Evolutionary conservation across 1,140 invertebrate genomes (phyloP), one percentile per base, ranked within the genome.

Genomic region (Parapsyche elsis): DNA sequence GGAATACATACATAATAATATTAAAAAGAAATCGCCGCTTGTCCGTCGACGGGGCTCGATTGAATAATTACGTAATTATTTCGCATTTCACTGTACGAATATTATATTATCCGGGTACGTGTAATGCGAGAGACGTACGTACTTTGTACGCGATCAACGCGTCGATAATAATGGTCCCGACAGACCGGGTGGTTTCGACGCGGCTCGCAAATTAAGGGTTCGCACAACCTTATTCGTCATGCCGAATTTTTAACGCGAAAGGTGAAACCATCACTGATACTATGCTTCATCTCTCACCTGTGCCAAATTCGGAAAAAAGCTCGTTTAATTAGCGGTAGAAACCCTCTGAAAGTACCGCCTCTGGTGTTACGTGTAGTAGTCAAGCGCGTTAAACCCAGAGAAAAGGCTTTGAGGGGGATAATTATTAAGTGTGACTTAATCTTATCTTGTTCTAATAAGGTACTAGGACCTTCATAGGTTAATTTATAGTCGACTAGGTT

Each of bases 91-190:
- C 46, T 24, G 64, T 30, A 4, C 38, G 59, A 59, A 77, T 76
- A 30, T 38, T 49, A 7, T 7, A 75, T 75, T 38, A 53, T 75
- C 49, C 10, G 49, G n/a, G 49, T 12, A 12, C 12, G 49, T 53
- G 49, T 12, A n/a, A 14, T 53, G 10, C 49, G 49, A 53, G 46
- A 38, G 44, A n/a, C 26, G 26, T n/a, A 73, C 45, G 19, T n/a
- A n/a, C 38, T 16, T 71, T 21, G 21, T 24, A 21, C 23, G 9
- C n/a, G 64, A 67, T 67, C 30, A 19, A 45, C 75, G 75, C 53
- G 75, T 77, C 75, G 75, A 77, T 77, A 77, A 77, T 77, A 57
- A 73, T 16, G 26, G 71, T 30, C n/a, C n/a, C 71, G 71, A 73
- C 30, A n/a, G n/a, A 38, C 53, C 53, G 14, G 46, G 14, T n/a